These are phyloP conservation scores for Chondrosia reniformis DNA, from an alignment of 37 sponge, comb jelly and placozoan genomes.

Conservation along the genomic window DNA sequence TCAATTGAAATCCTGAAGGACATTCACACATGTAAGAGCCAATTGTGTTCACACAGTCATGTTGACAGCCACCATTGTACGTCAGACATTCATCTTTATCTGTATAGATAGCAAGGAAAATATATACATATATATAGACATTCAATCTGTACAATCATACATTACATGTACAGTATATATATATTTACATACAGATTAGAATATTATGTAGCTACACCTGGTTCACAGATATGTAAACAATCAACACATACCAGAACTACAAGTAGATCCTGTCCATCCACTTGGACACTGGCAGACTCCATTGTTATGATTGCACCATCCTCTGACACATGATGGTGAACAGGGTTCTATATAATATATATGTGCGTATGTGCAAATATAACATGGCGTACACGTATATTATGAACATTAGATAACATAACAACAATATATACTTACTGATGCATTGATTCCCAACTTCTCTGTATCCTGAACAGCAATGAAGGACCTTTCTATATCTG, in stretches of 20 bases:
- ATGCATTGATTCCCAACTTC: too few relatives aligned
- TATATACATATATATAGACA: not conserved
- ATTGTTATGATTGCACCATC: too few relatives aligned
- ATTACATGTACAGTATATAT: not conserved
- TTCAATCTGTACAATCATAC: too few relatives aligned
- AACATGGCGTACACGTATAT: not conserved
- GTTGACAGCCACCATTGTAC: constrained; percentile 12
- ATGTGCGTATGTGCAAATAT: not conserved
- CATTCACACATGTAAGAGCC: constrained; percentile 16
- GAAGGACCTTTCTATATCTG: not conserved
- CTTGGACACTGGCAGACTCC: too few relatives aligned
- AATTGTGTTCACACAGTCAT: not conserved
- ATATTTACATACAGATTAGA: not conserved
- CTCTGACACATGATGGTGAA: too few relatives aligned
- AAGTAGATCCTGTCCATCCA: too few relatives aligned
- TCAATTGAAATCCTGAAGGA: not conserved
- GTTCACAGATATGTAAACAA: not conserved
- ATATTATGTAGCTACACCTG: too few relatives aligned
- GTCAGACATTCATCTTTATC: not conserved
- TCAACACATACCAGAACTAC: not conserved
- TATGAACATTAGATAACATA: not conserved
- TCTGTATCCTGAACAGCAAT: too few relatives aligned
- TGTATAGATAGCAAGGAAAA: not conserved
- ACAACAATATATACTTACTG: not conserved
- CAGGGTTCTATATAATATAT: not conserved